Conservation (phyloP, 2,888 invertebrate genomes). For the Heliconius aoede region DNA sequence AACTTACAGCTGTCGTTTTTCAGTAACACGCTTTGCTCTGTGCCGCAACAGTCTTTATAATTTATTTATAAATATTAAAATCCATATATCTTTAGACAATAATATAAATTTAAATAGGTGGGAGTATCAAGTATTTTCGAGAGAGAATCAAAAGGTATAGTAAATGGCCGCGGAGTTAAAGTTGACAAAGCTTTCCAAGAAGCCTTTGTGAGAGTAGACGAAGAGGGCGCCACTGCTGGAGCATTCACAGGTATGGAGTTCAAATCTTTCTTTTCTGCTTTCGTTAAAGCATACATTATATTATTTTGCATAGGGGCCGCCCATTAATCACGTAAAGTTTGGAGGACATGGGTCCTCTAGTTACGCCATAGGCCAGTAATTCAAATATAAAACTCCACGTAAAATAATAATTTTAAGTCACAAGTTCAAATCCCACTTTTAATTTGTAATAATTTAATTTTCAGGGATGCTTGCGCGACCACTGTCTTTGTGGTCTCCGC, state of each 20-base stretch:
- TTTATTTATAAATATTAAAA: not conserved
- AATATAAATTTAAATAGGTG: constrained; percentile 49
- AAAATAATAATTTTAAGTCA: not conserved
- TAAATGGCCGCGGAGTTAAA: constrained; percentile 56
- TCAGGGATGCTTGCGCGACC: not conserved
- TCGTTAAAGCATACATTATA: no score
- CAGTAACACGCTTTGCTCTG: no score
- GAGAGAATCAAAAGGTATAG: constrained; percentile 55
- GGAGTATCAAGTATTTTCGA: constrained; percentile 60
- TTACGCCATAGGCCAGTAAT: no score
- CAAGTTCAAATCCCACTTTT: not conserved
- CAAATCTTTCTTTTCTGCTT: not conserved
- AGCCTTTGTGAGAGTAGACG: constrained; percentile 91
- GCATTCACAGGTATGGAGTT: constrained; percentile 84
- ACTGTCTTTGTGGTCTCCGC: constrained; percentile 1
- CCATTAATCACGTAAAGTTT: no score
- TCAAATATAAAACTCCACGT: not conserved
- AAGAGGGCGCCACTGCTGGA: constrained; percentile 91
- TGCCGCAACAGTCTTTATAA: not conserved
- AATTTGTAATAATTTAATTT: constrained; percentile 2
- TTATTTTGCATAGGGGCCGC: no score
- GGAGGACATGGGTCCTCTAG: no score
- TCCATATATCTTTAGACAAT: not conserved
- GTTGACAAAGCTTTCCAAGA: constrained; percentile 89
- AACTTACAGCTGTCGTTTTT: no score